Evolutionary conservation across 2,888 invertebrate genomes (phyloP).

Genomic region (Archips crataeganus): DNA sequence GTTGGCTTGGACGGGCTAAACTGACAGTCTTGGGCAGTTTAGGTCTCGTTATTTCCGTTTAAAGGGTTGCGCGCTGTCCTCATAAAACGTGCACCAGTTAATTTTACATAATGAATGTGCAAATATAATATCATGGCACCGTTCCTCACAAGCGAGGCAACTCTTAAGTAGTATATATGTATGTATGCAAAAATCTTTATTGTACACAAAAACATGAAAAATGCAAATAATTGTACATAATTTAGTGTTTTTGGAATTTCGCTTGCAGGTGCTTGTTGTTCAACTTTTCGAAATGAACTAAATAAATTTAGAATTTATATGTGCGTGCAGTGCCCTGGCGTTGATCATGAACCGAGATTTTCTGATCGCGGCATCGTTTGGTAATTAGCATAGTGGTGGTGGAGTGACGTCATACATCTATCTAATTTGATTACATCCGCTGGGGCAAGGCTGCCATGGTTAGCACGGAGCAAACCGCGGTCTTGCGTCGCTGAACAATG

Average conservation of each 20-base stretch:
- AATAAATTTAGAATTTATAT: constrained; percentile 9
- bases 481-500: constrained; percentile 39
- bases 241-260: constrained; percentile 20
- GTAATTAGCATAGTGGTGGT: constrained; percentile 73
- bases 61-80: constrained; percentile 2
- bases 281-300: constrained; percentile 14
- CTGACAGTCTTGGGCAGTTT: constrained; percentile 23
- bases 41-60: neutral
- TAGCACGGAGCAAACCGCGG: constrained; percentile 54
- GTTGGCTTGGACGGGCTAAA: constrained; percentile 57
- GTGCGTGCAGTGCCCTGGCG: constrained; percentile 4
- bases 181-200: no score
- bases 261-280: constrained; percentile 13
- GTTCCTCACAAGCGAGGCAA: constrained; percentile 5
- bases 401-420: constrained; percentile 74
- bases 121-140: constrained; percentile 21
- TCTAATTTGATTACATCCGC: constrained; percentile 77
- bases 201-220: no score
- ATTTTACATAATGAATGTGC: constrained; percentile 22
- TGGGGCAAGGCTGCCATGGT: constrained; percentile 70
- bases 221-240: constrained; percentile 20
- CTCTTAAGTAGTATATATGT: neutral
- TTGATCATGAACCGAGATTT: constrained; percentile 38
- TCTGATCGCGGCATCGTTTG: constrained; percentile 49
- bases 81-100: constrained; percentile 16